Percentiles rank a stretch among this genome's conserved stretches.
Conservation (phyloP, 1,140 invertebrate genomes). For the Drosophila lini region DNA sequence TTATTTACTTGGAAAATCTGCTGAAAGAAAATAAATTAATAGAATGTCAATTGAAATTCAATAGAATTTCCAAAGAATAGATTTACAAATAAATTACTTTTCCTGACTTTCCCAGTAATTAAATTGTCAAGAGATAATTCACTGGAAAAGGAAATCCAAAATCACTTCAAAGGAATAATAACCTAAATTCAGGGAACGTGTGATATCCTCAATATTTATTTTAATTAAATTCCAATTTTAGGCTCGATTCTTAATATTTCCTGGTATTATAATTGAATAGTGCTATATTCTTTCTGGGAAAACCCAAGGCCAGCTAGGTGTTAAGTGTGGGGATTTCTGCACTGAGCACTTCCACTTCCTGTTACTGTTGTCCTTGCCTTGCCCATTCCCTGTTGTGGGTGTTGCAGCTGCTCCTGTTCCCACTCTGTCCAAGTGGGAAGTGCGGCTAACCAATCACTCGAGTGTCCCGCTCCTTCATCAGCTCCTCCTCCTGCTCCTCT, state of each 20-base stretch:
- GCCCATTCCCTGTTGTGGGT: constrained; percentile 5
- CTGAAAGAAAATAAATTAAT: neutral
- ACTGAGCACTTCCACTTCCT: constrained; percentile 9
- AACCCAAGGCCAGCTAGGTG: constrained; percentile 28
- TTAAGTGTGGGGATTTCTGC: constrained; percentile 47
- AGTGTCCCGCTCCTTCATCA: constrained; percentile 14
- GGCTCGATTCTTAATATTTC: neutral
- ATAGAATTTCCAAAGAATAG: neutral
- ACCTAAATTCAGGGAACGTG: neutral
- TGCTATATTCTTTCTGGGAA: neutral
- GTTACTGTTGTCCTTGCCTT: constrained; percentile 21
- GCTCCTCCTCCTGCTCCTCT: neutral
- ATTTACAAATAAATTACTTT: neutral
- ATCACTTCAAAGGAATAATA: neutral
- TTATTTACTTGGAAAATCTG: neutral
- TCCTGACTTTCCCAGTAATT: neutral
- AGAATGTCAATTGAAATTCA: neutral
- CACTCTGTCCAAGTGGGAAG: constrained; percentile 51
- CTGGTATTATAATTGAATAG: neutral
- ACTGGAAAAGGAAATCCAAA: neutral
- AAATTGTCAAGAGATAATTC: neutral
- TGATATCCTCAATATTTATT: neutral
- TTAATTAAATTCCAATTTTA: neutral
- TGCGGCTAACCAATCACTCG: constrained; percentile 70
- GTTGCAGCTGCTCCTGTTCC: constrained; percentile 41